Evolutionary conservation across 2,888 invertebrate species (phyloP).

Genomic region (Erebia palarica): DNA sequence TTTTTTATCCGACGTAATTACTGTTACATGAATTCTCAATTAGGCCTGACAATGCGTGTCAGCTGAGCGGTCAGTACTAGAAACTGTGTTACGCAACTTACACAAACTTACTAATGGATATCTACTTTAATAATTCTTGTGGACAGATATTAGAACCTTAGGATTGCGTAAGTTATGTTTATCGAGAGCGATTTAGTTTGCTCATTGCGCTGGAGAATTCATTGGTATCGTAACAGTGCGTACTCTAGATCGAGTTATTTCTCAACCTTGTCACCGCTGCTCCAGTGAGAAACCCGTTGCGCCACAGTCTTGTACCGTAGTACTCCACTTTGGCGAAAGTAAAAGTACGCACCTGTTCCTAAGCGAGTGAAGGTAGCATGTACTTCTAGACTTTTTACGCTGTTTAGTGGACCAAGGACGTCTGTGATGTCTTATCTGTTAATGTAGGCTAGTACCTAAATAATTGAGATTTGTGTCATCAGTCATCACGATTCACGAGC

Average conservation of each 20-base stretch:
- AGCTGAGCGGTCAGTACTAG: constrained; percentile 19
- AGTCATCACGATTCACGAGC: background rate
- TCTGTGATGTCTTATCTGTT: constrained; percentile 4
- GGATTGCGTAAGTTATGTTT: constrained; percentile 35
- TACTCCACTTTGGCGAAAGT: constrained; percentile 77
- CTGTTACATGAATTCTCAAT: constrained; percentile 34
- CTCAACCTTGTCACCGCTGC: constrained; percentile 78
- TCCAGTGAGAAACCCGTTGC: constrained; percentile 71
- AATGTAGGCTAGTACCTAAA: background rate
- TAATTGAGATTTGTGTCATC: background rate
- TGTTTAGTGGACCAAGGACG: constrained; percentile 16
- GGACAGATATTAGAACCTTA: constrained; percentile 33
- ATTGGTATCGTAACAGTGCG: constrained; percentile 51
- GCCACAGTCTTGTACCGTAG: constrained; percentile 53
- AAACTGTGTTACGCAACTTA: constrained; percentile 26
- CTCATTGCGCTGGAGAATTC: constrained; percentile 37
- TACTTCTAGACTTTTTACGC: constrained; percentile 18
- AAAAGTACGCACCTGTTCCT: constrained; percentile 51
- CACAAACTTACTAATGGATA: constrained; percentile 12
- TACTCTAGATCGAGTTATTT: constrained; percentile 63
- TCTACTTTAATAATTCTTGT: constrained; percentile 27
- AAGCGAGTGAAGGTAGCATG: constrained; percentile 20
- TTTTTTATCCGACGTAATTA: constrained; percentile 28
- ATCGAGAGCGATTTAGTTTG: constrained; percentile 37
- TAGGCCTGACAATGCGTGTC: constrained; percentile 32